Evolutionary conservation across 2,113 vertebrate genomes (phyloP), one percentile per base, ranked within the genome.

Genomic region (Pluvianellus socialis): DNA sequence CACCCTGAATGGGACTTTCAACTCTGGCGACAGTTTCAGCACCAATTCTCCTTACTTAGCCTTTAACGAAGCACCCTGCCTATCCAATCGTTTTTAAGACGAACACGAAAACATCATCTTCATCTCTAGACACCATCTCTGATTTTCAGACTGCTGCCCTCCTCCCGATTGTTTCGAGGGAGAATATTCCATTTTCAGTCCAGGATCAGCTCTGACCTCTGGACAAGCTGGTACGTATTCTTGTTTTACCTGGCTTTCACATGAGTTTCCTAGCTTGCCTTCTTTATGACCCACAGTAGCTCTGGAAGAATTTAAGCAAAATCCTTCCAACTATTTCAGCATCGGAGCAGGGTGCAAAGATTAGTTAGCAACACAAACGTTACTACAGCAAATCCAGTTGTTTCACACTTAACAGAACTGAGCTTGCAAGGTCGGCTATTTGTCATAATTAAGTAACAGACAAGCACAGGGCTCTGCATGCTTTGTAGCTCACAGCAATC

Each of bases 251-350:
- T 56, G 62, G n/a, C 53, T 84, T 76, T 56, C 87, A 33, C 14
- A 23, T 2, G 16, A 68, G 50, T 38, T 63, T 72, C 8, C 3
- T 22, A 13, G 28, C 65, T 72, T 33, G 7, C 15, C 72, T 65
- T 52, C 52, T 67, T 86, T 42, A 33, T 38, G 42, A 66, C 42
- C 23, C 20, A 40, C 32, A 50, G 75, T 22, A 75, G 58, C 77
- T 75, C 47, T 47, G 53, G 38, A 95, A 93, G 75, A 94, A 96
- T 80, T 55, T 52, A 50, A 74, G 56, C 63, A 90, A 91, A 95
- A 95, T 96, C 91, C 84, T 85, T 88, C 38, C 94, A 96, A 88
- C 47, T 91, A 94, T 94, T 94, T 77, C 16, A 71, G 79, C 63
- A 83, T 74, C 89, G 92, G 89, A 62, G 65, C 42, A 74, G 38